Base-by-base conservation (phyloP, 2,888 invertebrate species). In the Dryobota labecula region DNA sequence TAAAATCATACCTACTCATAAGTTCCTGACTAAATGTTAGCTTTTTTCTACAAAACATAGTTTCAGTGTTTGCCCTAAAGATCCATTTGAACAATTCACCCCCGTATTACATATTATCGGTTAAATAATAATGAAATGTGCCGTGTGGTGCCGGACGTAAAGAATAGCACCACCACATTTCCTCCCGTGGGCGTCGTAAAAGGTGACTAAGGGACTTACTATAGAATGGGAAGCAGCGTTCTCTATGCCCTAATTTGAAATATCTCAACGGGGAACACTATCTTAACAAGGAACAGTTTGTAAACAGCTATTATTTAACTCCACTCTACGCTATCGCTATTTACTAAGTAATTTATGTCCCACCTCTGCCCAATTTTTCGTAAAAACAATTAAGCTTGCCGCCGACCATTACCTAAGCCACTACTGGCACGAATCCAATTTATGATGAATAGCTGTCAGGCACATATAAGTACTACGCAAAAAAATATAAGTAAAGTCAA, bases 371-470 rank as follows among this genome's bases (percentile, higher is more conserved):
- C 15, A 24, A 73, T 77, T 47, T 78, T 57, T 68, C 61, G 38
- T 61, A 41, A 60, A 72, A 77, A 54, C 82, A 77, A 81, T 81
- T 68, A 77, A 73, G 20, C 64, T 54, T 30, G n/a, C n/a, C n/a
- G n/a, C 30, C 47, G 18, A 61, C 30, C 63, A 63, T 76, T 61
- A 54, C 20, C 64, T 76, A 15, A 41, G 13, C 45, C 41, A 58
- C 65, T 75, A n/a, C 45, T 82, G 78, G 69, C 68, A 13, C n/a
- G 13, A 38, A 47, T 61, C 78, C 82, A 80, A 60, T 73, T 41
- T 63, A 54, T 73, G 57, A 80, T 54, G 51, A 63, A 61, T 56
- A 30, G 63, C 72, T 51, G 76, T 54, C 76, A 67, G 36, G 58
- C 27, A n/a, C 66, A 27, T 49, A 65, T 61, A 67, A 56, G 47